Evolutionary conservation across 2,797 vertebrate species (phyloP).

Genomic region (Oceanodroma leucorhoa): DNA sequence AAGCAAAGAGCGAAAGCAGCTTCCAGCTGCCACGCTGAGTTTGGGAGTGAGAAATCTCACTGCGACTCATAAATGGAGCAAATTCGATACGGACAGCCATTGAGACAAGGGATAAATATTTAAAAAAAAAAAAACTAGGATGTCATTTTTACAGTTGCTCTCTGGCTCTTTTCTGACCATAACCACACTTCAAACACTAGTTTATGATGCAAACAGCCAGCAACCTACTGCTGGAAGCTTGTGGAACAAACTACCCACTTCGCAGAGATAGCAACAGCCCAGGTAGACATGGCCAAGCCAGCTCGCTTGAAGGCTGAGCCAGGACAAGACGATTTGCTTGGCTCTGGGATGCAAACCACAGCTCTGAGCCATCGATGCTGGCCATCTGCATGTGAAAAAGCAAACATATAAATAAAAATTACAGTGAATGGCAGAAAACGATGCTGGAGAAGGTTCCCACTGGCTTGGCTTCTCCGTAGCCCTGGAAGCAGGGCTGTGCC

Average conservation of each 20-base stretch:
- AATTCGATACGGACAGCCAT: background rate
- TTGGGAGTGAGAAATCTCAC: background rate
- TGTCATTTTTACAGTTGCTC: background rate
- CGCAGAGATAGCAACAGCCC: background rate
- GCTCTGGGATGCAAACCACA: slow-evolving; percentile 19
- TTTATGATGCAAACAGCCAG: slow-evolving; percentile 25
- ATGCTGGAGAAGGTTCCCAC: background rate
- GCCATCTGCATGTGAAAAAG: background rate
- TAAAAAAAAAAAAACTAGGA: background rate
- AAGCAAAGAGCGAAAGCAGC: background rate
- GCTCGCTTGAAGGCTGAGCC: background rate
- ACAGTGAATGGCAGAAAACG: background rate
- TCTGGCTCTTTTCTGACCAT: background rate
- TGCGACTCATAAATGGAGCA: background rate
- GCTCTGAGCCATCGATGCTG: background rate
- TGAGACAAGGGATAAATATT: background rate
- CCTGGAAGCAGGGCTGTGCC: background rate
- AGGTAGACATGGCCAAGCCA: background rate
- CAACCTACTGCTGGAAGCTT: background rate
- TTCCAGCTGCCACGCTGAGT: background rate
- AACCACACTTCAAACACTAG: background rate
- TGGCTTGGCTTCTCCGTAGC: slow-evolving; percentile 30
- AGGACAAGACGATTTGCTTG: background rate
- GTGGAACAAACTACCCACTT: background rate
- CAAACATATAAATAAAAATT: background rate